Conservation (phyloP, 2,797 vertebrate species). For the Coilia nasus region DNA sequence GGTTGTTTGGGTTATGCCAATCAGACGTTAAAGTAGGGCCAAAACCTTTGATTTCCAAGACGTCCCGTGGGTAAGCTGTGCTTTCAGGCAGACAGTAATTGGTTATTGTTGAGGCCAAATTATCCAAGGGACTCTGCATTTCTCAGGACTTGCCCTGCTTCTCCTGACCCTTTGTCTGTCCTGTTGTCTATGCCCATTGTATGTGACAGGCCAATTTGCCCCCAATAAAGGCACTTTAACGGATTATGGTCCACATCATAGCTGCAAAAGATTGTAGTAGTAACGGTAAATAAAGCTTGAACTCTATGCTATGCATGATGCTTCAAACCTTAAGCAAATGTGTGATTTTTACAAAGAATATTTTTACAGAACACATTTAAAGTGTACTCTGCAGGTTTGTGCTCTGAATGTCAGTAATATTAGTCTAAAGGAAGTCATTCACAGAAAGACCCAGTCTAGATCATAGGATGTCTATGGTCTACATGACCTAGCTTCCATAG, state of each 20-base stretch:
- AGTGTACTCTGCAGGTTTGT: neutral
- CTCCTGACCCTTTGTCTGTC: neutral
- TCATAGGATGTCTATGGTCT: too few species aligned
- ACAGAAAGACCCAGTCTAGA: neutral
- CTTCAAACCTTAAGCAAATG: neutral
- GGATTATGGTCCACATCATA: constrained; percentile 4
- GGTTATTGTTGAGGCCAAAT: constrained; percentile 16
- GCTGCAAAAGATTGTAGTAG: neutral
- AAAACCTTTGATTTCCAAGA: neutral
- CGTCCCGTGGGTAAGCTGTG: neutral
- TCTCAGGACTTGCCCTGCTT: constrained; percentile 21
- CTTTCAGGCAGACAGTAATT: constrained; percentile 15
- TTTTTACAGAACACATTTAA: neutral
- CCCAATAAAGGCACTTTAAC: constrained; percentile 13
- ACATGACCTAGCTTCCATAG: neutral
- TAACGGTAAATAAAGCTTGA: constrained; percentile 10
- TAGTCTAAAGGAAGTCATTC: neutral
- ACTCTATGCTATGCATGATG: neutral
- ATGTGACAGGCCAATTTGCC: constrained; percentile 17
- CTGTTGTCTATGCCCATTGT: constrained; percentile 12
- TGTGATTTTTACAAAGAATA: neutral
- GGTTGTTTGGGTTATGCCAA: neutral
- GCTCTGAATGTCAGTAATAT: neutral
- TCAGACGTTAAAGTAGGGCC: neutral
- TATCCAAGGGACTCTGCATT: neutral